Conservation (phyloP, 1,140 invertebrate genomes). For the Drosophila sucinea region DNA sequence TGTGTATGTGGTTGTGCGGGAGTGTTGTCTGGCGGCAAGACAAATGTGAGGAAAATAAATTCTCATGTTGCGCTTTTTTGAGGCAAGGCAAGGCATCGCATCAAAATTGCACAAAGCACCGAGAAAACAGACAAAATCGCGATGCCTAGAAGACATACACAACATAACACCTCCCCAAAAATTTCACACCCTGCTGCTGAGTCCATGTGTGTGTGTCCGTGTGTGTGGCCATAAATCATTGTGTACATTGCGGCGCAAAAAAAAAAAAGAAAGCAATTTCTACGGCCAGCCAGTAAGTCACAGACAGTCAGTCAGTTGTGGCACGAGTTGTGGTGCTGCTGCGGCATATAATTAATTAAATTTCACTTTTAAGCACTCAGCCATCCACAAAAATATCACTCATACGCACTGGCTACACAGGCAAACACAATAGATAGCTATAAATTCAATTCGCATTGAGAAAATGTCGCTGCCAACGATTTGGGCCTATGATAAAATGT, state of each 20-base stretch:
- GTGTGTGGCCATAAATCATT: constrained; percentile 64
- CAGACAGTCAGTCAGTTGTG: constrained; percentile 10
- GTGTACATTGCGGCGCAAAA: constrained; percentile 57
- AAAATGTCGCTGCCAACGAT: constrained; percentile 61
- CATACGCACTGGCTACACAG: constrained; percentile 68
- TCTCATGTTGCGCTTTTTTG: constrained; percentile 76
- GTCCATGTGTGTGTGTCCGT: constrained; percentile 13
- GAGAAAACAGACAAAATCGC: constrained; percentile 34
- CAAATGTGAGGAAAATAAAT: constrained; percentile 78
- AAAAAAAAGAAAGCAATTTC: constrained; percentile 36
- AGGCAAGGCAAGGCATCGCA: constrained; percentile 39
- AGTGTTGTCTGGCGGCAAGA: constrained; percentile 52
- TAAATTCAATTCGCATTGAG: constrained; percentile 65
- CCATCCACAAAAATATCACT: constrained; percentile 55
- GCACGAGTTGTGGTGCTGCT: neutral
- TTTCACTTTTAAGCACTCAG: constrained; percentile 61
- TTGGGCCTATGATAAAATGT: constrained; percentile 44
- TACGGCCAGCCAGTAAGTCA: constrained; percentile 27
- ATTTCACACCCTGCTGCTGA: no score
- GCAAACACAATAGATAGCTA: constrained; percentile 73
- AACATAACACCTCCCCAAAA: neutral
- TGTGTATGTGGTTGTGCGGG: constrained; percentile 36
- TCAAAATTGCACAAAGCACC: constrained; percentile 67
- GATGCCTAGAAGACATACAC: constrained; percentile 25
- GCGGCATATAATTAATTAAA: constrained; percentile 76